Conservation (phyloP, 2,797 vertebrate species). For the Squalus acanthias region DNA sequence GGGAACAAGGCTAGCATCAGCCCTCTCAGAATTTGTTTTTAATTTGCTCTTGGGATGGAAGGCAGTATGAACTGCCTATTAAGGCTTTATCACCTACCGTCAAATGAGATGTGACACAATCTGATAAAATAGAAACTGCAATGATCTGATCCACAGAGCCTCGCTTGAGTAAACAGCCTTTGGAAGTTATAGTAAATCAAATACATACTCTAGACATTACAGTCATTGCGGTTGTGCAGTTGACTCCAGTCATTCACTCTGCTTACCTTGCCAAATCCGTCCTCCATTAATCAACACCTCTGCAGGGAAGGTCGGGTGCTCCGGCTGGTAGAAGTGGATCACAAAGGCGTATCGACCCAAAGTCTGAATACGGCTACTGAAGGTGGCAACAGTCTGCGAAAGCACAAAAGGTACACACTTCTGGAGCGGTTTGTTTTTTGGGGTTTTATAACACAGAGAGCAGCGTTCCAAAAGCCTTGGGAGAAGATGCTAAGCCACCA, state of each 20-base stretch:
- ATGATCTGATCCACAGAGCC: neutral
- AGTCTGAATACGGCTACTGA: conserved; percentile 65
- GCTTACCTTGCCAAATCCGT: conserved; percentile 84
- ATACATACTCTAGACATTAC: neutral
- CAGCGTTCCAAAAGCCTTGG: neutral
- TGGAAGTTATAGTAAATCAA: neutral
- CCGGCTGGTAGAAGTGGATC: conserved; percentile 85
- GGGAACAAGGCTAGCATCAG: neutral
- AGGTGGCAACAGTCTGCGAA: conserved; percentile 73
- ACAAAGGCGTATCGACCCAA: conserved; percentile 85
- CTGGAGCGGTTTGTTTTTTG: neutral
- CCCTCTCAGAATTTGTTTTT: too few species aligned
- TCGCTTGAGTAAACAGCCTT: neutral
- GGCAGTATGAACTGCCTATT: neutral
- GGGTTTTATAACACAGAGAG: neutral
- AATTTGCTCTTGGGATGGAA: neutral
- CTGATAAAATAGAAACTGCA: neutral
- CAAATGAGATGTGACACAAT: neutral
- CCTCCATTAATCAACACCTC: conserved; percentile 80
- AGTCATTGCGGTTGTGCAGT: neutral
- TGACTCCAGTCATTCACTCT: neutral
- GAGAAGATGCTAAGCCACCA: neutral
- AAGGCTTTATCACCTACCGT: too few species aligned
- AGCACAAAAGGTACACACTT: neutral
- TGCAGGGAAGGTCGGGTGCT: conserved; percentile 69